Evolutionary conservation across 1,140 invertebrate genomes (phyloP).

Genomic region (Coboldia fuscipes): DNA sequence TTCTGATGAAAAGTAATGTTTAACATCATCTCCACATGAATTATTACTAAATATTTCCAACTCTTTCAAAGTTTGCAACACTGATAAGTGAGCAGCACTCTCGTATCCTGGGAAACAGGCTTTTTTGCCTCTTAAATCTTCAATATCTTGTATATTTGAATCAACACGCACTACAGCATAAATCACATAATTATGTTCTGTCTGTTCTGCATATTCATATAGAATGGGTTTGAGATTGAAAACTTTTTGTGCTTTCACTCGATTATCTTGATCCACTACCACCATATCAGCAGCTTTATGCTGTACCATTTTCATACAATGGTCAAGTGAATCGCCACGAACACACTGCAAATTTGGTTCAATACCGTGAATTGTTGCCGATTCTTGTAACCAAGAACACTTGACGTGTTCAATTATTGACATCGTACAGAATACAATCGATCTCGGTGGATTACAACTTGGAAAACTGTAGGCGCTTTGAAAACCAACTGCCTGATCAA

Average conservation of each 20-base stretch:
- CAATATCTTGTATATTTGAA: constrained; percentile 29
- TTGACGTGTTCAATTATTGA: constrained; percentile 43
- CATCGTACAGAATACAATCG: constrained; percentile 36
- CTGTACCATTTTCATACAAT: constrained; percentile 42
- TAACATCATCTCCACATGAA: constrained; percentile 22
- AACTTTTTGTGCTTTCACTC: constrained; percentile 29
- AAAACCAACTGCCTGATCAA: constrained; percentile 33
- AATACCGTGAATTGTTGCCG: constrained; percentile 42
- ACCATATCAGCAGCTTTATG: constrained; percentile 39
- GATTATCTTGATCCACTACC: constrained; percentile 31
- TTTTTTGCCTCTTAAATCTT: constrained; percentile 37
- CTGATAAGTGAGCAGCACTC: constrained; percentile 39
- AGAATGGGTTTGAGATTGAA: constrained; percentile 39
- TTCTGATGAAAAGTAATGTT: constrained; percentile 34
- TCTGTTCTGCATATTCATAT: constrained; percentile 34
- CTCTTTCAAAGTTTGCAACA: constrained; percentile 30
- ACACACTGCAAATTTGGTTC: constrained; percentile 49
- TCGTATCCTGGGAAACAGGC: constrained; percentile 47
- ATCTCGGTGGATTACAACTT: constrained; percentile 37
- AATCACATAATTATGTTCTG: constrained; percentile 35
- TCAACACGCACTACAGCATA: constrained; percentile 45
- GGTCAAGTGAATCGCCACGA: constrained; percentile 22
- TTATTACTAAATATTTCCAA: no score
- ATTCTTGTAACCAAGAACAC: constrained; percentile 49
- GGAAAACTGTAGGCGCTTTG: constrained; percentile 35